These are phyloP conservation scores for Jacana jacana DNA, from an alignment of 2,113 vertebrate genomes.

Conservation along the genomic window DNA sequence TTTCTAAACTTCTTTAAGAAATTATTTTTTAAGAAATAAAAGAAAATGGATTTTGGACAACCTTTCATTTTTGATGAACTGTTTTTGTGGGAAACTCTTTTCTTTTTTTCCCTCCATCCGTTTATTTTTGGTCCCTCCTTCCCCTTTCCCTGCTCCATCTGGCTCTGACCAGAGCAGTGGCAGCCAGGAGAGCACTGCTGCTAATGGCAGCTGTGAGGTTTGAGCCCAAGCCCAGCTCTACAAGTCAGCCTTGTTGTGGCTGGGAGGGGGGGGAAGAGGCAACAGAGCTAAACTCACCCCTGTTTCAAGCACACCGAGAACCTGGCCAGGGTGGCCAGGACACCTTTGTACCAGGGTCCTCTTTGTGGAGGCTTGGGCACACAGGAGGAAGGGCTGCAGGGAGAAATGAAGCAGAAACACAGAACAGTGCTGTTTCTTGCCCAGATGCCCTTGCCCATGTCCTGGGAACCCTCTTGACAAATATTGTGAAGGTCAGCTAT, in stretches of 20 bases:
- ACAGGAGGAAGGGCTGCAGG: neutral
- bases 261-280: neutral
- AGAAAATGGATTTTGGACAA: neutral
- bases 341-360: neutral
- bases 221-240: neutral
- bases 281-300: neutral
- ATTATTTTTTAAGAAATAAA: neutral
- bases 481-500: neutral
- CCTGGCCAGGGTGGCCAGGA: too few relatives aligned
- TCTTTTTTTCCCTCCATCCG: neutral
- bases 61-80: neutral
- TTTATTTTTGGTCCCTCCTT: neutral
- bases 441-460: neutral
- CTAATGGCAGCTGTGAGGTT: neutral
- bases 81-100: neutral
- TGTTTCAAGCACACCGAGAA: neutral
- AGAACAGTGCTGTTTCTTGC: neutral
- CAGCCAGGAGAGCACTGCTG: neutral
- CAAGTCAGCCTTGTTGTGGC: fast-evolving
- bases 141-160: neutral
- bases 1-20: neutral
- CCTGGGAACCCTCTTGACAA: neutral
- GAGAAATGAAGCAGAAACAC: neutral
- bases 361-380: neutral
- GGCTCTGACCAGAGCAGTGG: neutral